Conservation (phyloP, 2,113 vertebrate species). For the Dascyllus trimaculatus region DNA sequence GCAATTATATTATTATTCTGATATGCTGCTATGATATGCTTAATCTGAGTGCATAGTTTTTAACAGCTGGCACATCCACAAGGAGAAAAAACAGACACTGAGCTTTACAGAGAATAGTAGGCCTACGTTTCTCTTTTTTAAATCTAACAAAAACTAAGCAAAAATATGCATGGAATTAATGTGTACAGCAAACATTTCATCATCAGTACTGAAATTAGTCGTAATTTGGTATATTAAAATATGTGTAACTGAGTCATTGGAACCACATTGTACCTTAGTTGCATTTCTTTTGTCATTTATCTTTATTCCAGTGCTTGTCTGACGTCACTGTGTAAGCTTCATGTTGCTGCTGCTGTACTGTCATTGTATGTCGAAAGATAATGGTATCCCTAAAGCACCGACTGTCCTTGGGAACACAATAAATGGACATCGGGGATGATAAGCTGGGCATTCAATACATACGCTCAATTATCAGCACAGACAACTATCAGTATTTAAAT, state of each 20-base stretch:
- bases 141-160: no score
- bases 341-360: not conserved
- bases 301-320: not conserved
- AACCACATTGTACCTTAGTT: not conserved
- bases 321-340: not conserved
- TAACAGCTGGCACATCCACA: no score
- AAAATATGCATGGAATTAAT: no score
- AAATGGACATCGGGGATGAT: not conserved
- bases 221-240: not conserved
- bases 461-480: not conserved
- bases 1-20: no score
- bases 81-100: no score
- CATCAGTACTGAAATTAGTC: not conserved
- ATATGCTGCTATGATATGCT: no score
- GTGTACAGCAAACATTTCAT: no score
- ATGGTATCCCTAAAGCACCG: not conserved
- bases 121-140: no score
- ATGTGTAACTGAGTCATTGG: not conserved
- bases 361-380: not conserved
- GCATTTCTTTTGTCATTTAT: not conserved
- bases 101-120: no score
- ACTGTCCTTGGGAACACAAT: slow-evolving; percentile 11
- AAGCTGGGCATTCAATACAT: not conserved
- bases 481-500: not conserved
- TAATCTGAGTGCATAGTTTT: not conserved